These are phyloP conservation scores for Mechanitis mazaeus DNA, from an alignment of 2,888 invertebrate genomes.

Conservation along the genomic window DNA sequence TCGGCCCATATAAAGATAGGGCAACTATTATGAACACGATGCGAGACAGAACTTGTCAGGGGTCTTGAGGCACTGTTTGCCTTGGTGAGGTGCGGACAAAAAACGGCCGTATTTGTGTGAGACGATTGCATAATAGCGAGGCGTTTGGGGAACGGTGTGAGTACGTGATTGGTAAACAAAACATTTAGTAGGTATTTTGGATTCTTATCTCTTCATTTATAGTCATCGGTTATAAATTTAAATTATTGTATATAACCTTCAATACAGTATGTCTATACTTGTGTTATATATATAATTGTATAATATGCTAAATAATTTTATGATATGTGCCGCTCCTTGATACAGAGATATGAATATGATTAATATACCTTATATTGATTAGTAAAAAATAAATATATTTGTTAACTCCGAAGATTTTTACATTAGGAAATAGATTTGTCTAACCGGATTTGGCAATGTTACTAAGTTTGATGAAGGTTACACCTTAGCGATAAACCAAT, in stretches of 20 bases:
- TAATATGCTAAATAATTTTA: no score
- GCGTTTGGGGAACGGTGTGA: conserved; percentile 57
- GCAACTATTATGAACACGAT: conserved; percentile 62
- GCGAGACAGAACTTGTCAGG: conserved; percentile 46
- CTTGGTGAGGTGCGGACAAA: conserved; percentile 61
- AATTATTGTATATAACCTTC: background rate
- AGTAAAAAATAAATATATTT: no score
- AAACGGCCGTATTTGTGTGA: conserved; percentile 57
- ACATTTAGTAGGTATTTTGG: conserved; percentile 30
- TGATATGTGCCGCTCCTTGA: no score
- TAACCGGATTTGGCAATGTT: conserved; percentile 1
- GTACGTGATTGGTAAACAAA: conserved; percentile 53
- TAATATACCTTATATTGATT: no score
- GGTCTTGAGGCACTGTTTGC: conserved; percentile 60
- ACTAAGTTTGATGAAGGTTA: no score
- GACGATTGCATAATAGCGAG: conserved; percentile 65
- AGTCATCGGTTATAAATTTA: conserved; percentile 11
- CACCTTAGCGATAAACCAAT: no score
- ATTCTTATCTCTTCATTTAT: conserved; percentile 29
- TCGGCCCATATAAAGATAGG: conserved; percentile 75
- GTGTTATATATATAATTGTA: background rate
- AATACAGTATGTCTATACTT: background rate
- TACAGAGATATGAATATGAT: no score
- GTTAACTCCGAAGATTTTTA: no score
- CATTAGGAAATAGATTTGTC: no score